Evolutionary conservation across 2,797 vertebrate genomes (phyloP).

Genomic region (Myotis vivesi): DNA sequence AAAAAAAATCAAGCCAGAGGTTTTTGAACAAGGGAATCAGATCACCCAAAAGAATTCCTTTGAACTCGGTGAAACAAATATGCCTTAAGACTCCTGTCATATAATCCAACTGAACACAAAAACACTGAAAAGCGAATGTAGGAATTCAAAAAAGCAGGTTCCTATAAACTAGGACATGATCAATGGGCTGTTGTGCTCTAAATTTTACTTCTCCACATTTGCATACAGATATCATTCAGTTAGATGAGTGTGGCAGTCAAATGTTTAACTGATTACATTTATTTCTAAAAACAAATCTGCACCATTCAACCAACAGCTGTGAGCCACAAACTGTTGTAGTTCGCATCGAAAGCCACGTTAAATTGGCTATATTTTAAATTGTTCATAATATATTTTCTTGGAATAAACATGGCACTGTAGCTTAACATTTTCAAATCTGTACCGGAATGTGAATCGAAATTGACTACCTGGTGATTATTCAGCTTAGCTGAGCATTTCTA

Average conservation of each 20-base stretch:
- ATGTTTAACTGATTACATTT: constrained; percentile 67
- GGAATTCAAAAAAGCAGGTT: constrained; percentile 39
- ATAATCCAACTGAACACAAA: constrained; percentile 7
- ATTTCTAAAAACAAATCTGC: constrained; percentile 72
- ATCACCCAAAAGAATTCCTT: constrained; percentile 11
- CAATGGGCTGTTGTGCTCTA: not conserved
- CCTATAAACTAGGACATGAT: constrained; percentile 58
- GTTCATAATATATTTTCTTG: constrained; percentile 48
- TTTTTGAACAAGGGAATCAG: constrained; percentile 25
- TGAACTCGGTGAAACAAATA: not conserved
- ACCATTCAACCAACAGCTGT: constrained; percentile 70
- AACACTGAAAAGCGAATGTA: not conserved
- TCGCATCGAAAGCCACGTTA: constrained; percentile 58
- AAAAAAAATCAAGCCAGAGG: not conserved
- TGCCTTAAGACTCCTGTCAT: not conserved
- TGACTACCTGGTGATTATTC: constrained; percentile 56
- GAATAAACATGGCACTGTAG: constrained; percentile 52
- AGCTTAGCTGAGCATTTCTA: constrained; percentile 47
- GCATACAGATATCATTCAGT: constrained; percentile 64
- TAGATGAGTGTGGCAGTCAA: constrained; percentile 67
- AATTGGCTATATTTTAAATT: constrained; percentile 53
- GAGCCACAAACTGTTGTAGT: constrained; percentile 56
- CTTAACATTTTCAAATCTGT: constrained; percentile 47
- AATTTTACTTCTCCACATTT: constrained; percentile 57
- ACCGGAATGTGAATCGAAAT: constrained; percentile 28